Evolutionary conservation across 2,113 vertebrate genomes (phyloP).

Genomic region (Eurystomus gularis): DNA sequence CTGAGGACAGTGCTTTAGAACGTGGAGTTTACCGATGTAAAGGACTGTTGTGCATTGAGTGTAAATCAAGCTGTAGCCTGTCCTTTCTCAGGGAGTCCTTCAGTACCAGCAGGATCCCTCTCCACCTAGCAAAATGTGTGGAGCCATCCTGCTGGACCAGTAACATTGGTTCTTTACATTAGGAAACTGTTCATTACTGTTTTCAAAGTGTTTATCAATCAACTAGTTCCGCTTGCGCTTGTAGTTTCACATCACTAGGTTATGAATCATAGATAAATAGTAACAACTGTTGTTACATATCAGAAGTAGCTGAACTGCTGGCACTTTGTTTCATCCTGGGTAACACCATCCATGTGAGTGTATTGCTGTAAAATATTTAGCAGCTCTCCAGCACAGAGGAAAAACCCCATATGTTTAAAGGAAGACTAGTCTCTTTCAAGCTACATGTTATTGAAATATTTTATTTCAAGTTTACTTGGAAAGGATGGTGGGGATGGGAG

Average conservation of each 20-base stretch:
- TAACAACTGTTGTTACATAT: neutral
- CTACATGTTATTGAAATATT: neutral
- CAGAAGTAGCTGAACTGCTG: neutral
- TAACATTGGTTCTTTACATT: neutral
- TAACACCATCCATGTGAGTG: neutral
- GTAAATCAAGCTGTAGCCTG: neutral
- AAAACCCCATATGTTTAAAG: neutral
- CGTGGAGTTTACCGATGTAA: neutral
- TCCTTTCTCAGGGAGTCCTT: neutral
- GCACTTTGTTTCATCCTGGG: neutral
- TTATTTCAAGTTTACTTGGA: neutral
- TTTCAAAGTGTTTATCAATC: neutral
- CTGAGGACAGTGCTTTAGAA: neutral
- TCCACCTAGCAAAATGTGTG: neutral
- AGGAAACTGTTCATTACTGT: neutral
- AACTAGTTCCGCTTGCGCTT: neutral
- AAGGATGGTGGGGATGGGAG: neutral
- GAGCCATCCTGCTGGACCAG: neutral
- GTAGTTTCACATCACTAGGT: neutral
- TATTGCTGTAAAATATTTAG: neutral
- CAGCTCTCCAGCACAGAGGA: neutral
- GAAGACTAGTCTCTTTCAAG: neutral
- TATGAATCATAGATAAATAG: neutral
- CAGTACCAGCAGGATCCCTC: neutral
- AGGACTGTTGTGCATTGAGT: neutral